Base-by-base conservation (phyloP, 1,140 invertebrate species). In the Linepithema humile region DNA sequence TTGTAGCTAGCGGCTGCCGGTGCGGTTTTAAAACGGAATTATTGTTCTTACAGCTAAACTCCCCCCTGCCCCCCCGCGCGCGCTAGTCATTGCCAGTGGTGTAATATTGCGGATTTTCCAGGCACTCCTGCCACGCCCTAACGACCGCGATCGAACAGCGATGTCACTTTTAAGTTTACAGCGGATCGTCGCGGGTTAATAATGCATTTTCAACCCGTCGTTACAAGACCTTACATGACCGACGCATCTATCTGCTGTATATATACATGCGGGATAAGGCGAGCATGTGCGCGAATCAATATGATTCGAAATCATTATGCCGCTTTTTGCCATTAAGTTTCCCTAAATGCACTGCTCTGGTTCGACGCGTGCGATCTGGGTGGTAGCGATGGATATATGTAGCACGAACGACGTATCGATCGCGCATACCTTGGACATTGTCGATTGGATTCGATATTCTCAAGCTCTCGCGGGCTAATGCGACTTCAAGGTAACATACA, bases 131-230 rank as follows among this genome's bases (percentile, higher is more conserved):
- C 67, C 15, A 70, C 17, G 67, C 43, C 23, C 17, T 59, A 48
- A 32, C 29, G 50, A 62, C 40, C 55, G 72, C 29, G 78, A 32
- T 15, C 29, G 60, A 64, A 43, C 32, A 32, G 17, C 40, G n/a
- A 70, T 35, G 75, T 73, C 75, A 87, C 89, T 89, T 87, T 82
- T 80, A 83, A n/a, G 72, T 92, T 93, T 92, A 93, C 92, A 91
- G 88, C 87, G 70, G 65, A 80, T 83, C 85, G 78, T n/a, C 77
- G 75, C 80, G 88, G 91, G 86, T 92, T 91, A 93, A 93, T 93
- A 94, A 94, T 93, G 91, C 90, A 94, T 94, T 93, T 93, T 91
- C 91, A 93, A 93, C 88, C 88, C 82, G 91, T 93, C 91, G 91
- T 93, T 93, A 91, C 88, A 90, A 93, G 90, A 91, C 70, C 73